Base-by-base conservation (phyloP, 2,888 invertebrate genomes). In the Leucoptera coffeella region DNA sequence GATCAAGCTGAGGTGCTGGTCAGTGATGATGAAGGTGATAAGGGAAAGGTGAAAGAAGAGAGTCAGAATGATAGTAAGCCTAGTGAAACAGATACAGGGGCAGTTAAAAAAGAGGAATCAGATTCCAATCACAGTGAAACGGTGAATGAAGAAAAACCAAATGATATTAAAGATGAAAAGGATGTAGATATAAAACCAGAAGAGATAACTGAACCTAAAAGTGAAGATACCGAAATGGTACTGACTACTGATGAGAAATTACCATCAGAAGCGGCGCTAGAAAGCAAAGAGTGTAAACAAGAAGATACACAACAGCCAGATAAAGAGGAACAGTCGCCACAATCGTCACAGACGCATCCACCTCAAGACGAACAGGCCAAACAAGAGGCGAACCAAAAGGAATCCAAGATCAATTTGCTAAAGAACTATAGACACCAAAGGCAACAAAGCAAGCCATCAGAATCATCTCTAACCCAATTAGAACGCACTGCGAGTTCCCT, bases 381-480 rank as follows among this genome's bases (percentile, higher is more conserved):
- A 36, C 29, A 30, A 8, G 23, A 35, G 1, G 43, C 40, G 3
- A 54, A 50, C 19, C 42, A 48, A 7, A 47, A 45, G 2, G 56
- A 58, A 25, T 51, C 55, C 30, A 73, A 72, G 44, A 62, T 61
- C 12, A 71, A 62, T 35, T 42, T 62, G 15, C 33, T 72, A 22
- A 73, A 72, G 35, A 73, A 71, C 39, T 73, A 72, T 33, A 53
- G 72, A 40, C 72, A 72, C 39, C 69, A 67, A 32, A 47, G 69
- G 8, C 50, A 53, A 0, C 47, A 47, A 1, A 48, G 37, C 29
- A 50, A 64, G 12, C 42, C 60, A 2, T 46, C 49, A 1, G 71
- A 71, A 37, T 72, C 69, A 0, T 67, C 64, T 30, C 38, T 72
- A 10, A 62, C 57, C 32, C 61, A 57, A 33, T 35, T 72, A 28